phyloP scores from a whole-genome alignment of 2,113 vertebrate species.

The Semicossyphus pulcher region DNA sequence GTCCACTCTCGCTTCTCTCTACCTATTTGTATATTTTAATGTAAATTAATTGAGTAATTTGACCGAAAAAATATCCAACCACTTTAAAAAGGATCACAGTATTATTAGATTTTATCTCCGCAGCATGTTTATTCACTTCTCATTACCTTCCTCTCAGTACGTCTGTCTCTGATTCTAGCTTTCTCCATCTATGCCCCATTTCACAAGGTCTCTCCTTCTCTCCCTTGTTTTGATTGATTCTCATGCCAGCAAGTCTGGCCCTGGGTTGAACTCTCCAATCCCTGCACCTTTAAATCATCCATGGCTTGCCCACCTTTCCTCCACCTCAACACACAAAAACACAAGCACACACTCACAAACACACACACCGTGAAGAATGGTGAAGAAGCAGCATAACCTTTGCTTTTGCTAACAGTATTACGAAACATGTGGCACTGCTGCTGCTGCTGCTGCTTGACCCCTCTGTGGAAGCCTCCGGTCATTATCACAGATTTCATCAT shows the following conservation, averaged over 20 bases:
- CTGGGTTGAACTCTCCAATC: constrained; percentile 79
- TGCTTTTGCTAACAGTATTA: neutral
- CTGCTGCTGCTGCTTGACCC: neutral
- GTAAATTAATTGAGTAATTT: too few species aligned
- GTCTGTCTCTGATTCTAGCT: neutral
- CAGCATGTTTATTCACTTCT: neutral
- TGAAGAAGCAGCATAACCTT: neutral
- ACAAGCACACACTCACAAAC: neutral
- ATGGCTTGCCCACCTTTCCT: constrained; percentile 29
- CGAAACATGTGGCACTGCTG: neutral
- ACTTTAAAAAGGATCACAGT: too few species aligned
- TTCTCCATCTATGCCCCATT: neutral
- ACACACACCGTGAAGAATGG: neutral
- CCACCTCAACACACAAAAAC: constrained; percentile 9
- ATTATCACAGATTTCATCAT: constrained; percentile 38
- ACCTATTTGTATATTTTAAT: too few species aligned
- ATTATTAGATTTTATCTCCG: too few species aligned
- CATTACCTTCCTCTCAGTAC: neutral
- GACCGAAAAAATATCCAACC: too few species aligned
- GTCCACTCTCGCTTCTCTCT: too few species aligned
- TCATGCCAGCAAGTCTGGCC: constrained; percentile 72
- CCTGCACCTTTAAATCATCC: constrained; percentile 79
- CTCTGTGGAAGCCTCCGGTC: constrained; percentile 10
- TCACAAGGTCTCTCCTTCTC: neutral
- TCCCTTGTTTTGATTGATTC: constrained; percentile 70